Base-by-base conservation (phyloP, 2,797 vertebrate species). In the Anableps anableps region DNA sequence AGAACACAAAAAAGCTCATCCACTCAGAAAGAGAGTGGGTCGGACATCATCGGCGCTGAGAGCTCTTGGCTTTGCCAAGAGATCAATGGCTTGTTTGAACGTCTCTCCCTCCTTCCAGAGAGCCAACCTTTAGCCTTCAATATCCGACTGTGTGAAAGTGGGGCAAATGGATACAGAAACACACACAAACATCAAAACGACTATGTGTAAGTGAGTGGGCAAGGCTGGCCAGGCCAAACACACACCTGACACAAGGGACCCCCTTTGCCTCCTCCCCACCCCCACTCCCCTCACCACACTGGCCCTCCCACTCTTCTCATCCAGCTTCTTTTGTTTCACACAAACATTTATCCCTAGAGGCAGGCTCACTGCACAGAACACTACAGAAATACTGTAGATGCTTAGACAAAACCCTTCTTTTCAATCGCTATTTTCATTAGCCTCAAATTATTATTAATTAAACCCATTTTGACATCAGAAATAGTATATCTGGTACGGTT, bases 181-280 rank as follows among this genome's bases (percentile, higher is more conserved):
- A 83, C 29, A 80, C 75, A 41, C 50, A 76, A 13, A 85, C 86
- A 85, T 90, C 43, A 90, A 88, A 93, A 83, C 88, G 82, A 75
- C 47, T 68, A 16, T 29, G 79, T 55, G 26, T 75, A 26, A 73
- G 31, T 50, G 34, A 62, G 43, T 73, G 53, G 53, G 53, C n/a
- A 75, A 80, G 80, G 43, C 78, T 66, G 50, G 34, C 70, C 81
- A 75, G 66, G 71, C 80, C 79, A 88, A 75, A 86, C 80, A 83
- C 87, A 89, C 82, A 93, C 91, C 89, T 91, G 90, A 95, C 85
- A 92, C 88, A 74, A 55, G 71, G 86, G 72, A 76, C 66, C 71
- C 58, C 21, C 21, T 34, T n/a, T 48, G 34, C 17, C 45, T 43
- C 34, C 51, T 70, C 66, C 74, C 62, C 53, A 75, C 23, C 55